phyloP scores from a whole-genome alignment of 1,140 invertebrate species.

The Trachymyrmex septentrionalis region DNA sequence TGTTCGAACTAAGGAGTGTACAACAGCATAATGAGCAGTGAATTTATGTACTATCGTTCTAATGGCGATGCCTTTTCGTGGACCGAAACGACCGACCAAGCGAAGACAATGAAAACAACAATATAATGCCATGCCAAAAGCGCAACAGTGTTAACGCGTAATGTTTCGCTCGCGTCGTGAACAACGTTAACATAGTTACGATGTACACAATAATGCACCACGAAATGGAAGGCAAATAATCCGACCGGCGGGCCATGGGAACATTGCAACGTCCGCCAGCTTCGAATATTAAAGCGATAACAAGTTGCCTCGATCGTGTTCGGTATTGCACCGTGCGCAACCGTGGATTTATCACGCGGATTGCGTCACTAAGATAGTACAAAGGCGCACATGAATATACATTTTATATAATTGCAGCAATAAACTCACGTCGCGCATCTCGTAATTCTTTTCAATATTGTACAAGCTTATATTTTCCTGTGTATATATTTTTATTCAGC shows the following conservation, averaged over 20 bases:
- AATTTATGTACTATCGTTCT: slow-evolving; percentile 47
- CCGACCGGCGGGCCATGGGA: background rate
- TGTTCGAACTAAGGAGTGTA: background rate
- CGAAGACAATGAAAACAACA: slow-evolving; percentile 22
- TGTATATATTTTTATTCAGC: background rate
- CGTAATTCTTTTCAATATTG: background rate
- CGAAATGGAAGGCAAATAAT: slow-evolving; percentile 27
- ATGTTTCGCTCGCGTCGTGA: background rate
- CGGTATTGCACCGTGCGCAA: background rate
- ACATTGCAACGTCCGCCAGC: background rate
- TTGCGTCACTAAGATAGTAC: background rate
- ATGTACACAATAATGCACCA: background rate
- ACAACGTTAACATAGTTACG: slow-evolving; percentile 24
- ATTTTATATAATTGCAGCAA: background rate
- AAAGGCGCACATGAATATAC: background rate
- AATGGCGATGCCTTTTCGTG: background rate
- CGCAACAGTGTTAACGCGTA: background rate
- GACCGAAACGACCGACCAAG: background rate
- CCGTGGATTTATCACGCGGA: background rate
- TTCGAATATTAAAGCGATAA: slow-evolving; percentile 35
- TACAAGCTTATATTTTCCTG: background rate
- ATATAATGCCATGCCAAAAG: slow-evolving; percentile 38
- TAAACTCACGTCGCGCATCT: background rate
- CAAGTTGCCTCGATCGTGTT: background rate
- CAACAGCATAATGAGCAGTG: slow-evolving; percentile 15